Evolutionary conservation across 23 tunicate genomes (phyloP), one percentile per base, ranked within the genome.

Genomic region (Diplosoma virens): DNA sequence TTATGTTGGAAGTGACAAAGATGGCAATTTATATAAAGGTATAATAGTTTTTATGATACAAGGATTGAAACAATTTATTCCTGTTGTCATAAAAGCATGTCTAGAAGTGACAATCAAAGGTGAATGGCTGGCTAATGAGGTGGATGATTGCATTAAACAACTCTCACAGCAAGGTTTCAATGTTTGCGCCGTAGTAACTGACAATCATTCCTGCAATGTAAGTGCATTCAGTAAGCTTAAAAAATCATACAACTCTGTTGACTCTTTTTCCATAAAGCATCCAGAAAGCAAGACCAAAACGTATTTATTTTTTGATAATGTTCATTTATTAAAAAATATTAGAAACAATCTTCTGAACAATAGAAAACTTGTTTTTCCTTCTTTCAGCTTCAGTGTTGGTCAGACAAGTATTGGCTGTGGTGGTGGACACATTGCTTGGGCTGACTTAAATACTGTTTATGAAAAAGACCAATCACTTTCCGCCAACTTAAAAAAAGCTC

Each of bases 131-230:
- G 78, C 78, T 11, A 6, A 18, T 3, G 61, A 72, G 48, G 25
- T 72, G 32, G 28, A 34, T 2, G n/a, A 72, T 72, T 25, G 60
- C 78, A 18, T 47, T 47, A 16, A 21, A 47, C 25, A 18, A 3
- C 61, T 72, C 2, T 22, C 17, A 27, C 28, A 61, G 9, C 52
- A 26, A 34, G 74, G 74, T n/a, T 67, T 67, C 24, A 67, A 67
- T 2, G 74, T 67, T 17, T 52, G 74, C 36, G 74, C 25, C 25
- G 24, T 67, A 16, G 74, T 67, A 35, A 29, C 52, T 67, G 74
- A 67, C 52, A 67, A 67, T 37, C 74, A 67, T 52, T 67, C 74
- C 23, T 24, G 52, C 52, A 67, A 67, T 67, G 74, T 67, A n/a
- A 16, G 27, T 2, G 74, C 70, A 5, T 63, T 63, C 36, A 63